Percentiles rank a stretch among this genome's conserved stretches.
Conservation (phyloP, 2,888 invertebrate genomes). For the Trissolcus japonicus region DNA sequence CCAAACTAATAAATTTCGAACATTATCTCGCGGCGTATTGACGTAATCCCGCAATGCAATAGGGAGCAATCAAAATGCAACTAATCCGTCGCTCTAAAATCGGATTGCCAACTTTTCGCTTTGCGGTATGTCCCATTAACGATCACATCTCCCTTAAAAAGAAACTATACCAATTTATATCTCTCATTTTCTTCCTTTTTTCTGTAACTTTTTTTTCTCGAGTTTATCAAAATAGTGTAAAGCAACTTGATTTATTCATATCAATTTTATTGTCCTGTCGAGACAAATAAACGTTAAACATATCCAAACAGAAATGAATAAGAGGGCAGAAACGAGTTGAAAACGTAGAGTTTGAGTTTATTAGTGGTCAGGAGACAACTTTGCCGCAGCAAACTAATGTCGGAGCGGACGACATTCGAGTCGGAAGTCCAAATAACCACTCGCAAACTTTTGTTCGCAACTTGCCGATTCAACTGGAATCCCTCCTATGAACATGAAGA, state of each 20-base stretch:
- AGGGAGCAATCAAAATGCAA: slow-evolving; percentile 48
- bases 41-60: slow-evolving; percentile 35
- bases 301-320: not conserved
- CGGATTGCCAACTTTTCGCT: slow-evolving; percentile 42
- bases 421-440: slow-evolving; percentile 51
- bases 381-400: slow-evolving; percentile 42
- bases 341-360: slow-evolving; percentile 44
- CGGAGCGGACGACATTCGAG: slow-evolving; percentile 48
- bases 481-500: slow-evolving; percentile 12
- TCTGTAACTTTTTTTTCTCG: not conserved
- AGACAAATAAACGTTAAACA: slow-evolving; percentile 2
- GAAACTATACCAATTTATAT: not conserved
- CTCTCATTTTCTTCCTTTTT: not conserved
- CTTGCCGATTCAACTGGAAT: slow-evolving; percentile 31
- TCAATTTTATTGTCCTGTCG: not conserved
- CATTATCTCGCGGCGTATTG: slow-evolving; percentile 29
- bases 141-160: slow-evolving; percentile 35
- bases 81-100: slow-evolving; percentile 43
- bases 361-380: slow-evolving; percentile 56
- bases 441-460: slow-evolving; percentile 47
- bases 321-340: slow-evolving; percentile 19
- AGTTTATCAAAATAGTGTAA: not conserved
- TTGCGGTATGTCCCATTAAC: slow-evolving; percentile 25
- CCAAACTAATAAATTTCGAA: slow-evolving; percentile 31
- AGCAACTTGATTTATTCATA: too few species aligned